A percentile compares a stretch with the other conserved stretches of the same genome.
Evolutionary conservation across 2,888 invertebrate genomes (phyloP).

Genomic region (Germaria angustata): DNA sequence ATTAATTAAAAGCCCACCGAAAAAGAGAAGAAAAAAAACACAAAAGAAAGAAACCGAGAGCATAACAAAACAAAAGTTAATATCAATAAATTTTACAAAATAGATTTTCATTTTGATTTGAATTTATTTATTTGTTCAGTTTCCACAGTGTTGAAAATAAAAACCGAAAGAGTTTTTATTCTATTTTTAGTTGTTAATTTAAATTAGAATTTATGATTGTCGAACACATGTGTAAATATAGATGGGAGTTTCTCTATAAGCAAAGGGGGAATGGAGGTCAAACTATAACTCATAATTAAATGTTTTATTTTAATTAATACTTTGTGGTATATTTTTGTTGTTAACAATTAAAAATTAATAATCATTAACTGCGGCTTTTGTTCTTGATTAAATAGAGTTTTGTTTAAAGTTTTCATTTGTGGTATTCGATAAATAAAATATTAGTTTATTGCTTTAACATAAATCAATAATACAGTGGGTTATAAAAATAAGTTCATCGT

Average conservation of each 20-base stretch:
- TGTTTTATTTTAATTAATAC: conserved; percentile 14
- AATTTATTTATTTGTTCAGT: background rate
- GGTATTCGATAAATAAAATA: too few species aligned
- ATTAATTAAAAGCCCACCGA: conserved; percentile 53
- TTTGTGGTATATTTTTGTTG: conserved; percentile 9
- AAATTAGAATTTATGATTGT: conserved; percentile 40
- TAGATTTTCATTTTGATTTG: conserved; percentile 34
- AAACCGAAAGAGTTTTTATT: conserved; percentile 17
- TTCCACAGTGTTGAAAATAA: background rate
- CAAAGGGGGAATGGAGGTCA: background rate
- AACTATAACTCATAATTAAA: background rate
- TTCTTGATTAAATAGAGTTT: conserved; percentile 23
- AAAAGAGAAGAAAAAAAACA: background rate
- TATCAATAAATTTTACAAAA: conserved; percentile 41
- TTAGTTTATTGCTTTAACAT: too few species aligned
- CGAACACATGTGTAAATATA: background rate
- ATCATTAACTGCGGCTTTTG: conserved; percentile 23
- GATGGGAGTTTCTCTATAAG: background rate
- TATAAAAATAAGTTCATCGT: too few species aligned
- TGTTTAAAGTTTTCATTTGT: background rate
- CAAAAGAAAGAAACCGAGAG: background rate
- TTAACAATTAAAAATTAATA: conserved; percentile 51
- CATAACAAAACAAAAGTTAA: background rate
- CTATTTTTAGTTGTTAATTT: conserved; percentile 37
- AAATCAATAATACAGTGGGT: too few species aligned